Base-by-base conservation (phyloP, 2,888 invertebrate genomes). In the Tuta absoluta region DNA sequence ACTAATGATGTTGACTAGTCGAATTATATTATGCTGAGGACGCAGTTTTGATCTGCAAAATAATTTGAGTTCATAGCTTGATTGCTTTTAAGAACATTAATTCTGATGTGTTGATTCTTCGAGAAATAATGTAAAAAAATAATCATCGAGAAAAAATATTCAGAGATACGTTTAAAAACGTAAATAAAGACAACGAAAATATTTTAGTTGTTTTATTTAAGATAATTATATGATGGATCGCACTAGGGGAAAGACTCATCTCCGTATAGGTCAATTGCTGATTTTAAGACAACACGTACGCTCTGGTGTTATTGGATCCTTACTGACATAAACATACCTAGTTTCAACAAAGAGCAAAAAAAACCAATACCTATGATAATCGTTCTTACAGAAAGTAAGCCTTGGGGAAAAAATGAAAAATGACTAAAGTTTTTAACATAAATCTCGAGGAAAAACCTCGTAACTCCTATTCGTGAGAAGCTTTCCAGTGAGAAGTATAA, bases 341-440 rank as follows among this genome's bases (percentile, higher is more conserved):
- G n/a, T n/a, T n/a, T 78, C 69, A 71, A 70, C 67, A 73, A 65
- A 64, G 74, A 68, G 72, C 76, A 74, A 75, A 82, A 79, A 79
- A 79, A 77, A 81, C 69, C 75, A 78, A 84, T 84, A n/a, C n/a
- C n/a, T n/a, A 88, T 84, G 86, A 89, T 89, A 89, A 89, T 89
- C 89, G 86, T 86, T 86, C 86, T 84, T 83, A 86, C 82, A 80
- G 83, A 79, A 74, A 77, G 74, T 75, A 73, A 73, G 75, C 67
- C 68, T 56, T 71, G 72, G 68, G 73, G 76, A 77, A 82, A 81
- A 86, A 85, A 87, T 89, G 91, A 91, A 84, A 86, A 89, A 91
- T 87, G 85, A 81, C 73, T 75, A 67, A 91, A 91, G 84, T 91
- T 91, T 89, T 86, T 78, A 83, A 87, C 89, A 90, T 91, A 91